Conservation (phyloP, 2,113 vertebrate genomes). For the Perognathus longimembris region DNA sequence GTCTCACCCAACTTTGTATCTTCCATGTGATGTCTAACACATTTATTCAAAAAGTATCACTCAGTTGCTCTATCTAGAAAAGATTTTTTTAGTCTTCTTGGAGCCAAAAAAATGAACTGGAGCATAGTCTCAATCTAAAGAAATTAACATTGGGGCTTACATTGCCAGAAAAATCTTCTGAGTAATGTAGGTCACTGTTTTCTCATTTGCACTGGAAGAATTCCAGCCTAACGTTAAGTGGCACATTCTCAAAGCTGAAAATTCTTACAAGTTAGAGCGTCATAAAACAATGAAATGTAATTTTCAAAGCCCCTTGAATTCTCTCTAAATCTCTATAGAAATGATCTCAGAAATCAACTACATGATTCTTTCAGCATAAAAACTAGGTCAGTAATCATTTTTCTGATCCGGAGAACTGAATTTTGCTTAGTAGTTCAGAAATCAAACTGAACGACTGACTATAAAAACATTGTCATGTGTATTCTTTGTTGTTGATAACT, state of each 20-base stretch:
- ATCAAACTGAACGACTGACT: conserved; percentile 80
- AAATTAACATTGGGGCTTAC: conserved; percentile 42
- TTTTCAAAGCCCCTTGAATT: not conserved
- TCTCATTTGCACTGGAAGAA: conserved; percentile 29
- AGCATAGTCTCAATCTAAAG: conserved; percentile 28
- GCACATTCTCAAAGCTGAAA: conserved; percentile 6
- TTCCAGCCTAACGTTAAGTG: not conserved
- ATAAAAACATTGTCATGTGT: conserved; percentile 75
- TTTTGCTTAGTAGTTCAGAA: conserved; percentile 76
- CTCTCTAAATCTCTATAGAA: not conserved
- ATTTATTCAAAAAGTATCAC: not conserved
- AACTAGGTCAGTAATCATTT: conserved; percentile 73
- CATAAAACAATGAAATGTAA: not conserved
- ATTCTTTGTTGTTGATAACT: conserved; percentile 84
- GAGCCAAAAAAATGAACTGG: not conserved
- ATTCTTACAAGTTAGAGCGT: not conserved
- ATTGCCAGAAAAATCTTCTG: conserved; percentile 22
- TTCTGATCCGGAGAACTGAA: conserved; percentile 77
- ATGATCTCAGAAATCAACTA: conserved; percentile 65
- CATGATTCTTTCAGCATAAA: conserved; percentile 46
- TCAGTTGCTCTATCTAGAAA: not conserved
- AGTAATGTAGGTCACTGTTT: not conserved
- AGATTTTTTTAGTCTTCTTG: conserved; percentile 23
- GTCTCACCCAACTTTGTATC: not conserved
- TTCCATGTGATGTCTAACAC: not conserved